Evolutionary conservation across 2,797 vertebrate species (phyloP).

Genomic region (Hydrophis major): DNA sequence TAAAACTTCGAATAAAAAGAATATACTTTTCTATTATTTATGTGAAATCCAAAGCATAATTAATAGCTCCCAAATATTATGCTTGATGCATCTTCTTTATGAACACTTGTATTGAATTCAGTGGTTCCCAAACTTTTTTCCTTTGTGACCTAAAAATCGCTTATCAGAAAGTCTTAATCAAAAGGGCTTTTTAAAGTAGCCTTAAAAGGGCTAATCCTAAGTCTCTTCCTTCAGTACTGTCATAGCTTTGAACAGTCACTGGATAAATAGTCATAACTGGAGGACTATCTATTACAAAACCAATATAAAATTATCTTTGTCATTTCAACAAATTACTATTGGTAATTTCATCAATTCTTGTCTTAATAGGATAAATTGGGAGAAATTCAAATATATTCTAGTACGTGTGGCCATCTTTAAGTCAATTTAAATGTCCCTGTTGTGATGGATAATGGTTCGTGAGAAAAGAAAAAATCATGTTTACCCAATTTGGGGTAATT

Average conservation of each 20-base stretch:
- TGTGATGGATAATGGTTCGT: neutral
- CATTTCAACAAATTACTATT: neutral
- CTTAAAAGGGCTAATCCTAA: neutral
- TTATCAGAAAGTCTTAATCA: neutral
- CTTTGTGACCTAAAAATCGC: neutral
- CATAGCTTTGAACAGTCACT: neutral
- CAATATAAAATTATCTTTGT: neutral
- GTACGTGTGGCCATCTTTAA: neutral
- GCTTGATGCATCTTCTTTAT: neutral
- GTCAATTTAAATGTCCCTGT: neutral
- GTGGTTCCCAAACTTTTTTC: neutral
- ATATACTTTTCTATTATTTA: neutral
- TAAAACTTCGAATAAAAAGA: neutral
- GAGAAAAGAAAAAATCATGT: neutral
- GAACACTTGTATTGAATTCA: neutral
- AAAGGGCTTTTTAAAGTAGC: neutral
- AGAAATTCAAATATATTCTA: neutral
- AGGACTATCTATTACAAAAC: neutral
- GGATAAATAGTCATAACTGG: neutral
- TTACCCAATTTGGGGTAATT: neutral
- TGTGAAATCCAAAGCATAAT: neutral
- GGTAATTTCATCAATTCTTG: neutral
- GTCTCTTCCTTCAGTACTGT: neutral
- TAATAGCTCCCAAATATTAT: neutral
- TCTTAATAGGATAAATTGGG: neutral